Percentiles rank a stretch among this genome's conserved stretches.
Conservation (phyloP, 2,113 vertebrate genomes). For the Callipepla californica region DNA sequence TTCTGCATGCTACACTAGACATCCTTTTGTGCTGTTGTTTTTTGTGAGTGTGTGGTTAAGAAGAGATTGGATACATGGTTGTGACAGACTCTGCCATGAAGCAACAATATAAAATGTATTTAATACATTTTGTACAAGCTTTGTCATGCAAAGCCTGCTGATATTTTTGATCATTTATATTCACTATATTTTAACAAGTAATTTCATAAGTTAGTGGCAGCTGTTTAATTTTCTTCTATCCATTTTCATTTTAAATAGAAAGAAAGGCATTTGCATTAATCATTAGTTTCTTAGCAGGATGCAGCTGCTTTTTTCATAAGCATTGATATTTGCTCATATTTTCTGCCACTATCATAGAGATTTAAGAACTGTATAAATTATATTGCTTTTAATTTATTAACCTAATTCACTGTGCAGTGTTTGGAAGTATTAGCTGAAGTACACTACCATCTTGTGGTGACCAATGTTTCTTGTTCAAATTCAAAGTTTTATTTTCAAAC, state of each 20-base stretch:
- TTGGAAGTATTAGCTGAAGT: constrained; percentile 5
- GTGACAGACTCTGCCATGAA: background rate
- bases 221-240: background rate
- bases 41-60: too few relatives aligned
- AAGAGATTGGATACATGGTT: background rate
- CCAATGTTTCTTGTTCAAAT: background rate
- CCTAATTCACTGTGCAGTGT: background rate
- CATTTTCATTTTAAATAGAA: background rate
- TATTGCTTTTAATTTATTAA: constrained; percentile 8
- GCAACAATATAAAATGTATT: background rate
- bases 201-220: background rate
- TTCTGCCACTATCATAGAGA: background rate
- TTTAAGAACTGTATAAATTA: background rate
- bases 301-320: background rate
- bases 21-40: background rate
- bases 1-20: background rate
- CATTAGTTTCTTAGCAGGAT: background rate
- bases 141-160: background rate
- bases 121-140: background rate
- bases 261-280: background rate
- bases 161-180: background rate
- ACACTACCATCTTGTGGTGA: constrained; percentile 57
- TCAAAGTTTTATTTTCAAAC: background rate
- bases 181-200: background rate
- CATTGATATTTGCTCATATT: background rate